Base-by-base conservation (phyloP, 2,888 invertebrate genomes). In the Hypomecis punctinalis region DNA sequence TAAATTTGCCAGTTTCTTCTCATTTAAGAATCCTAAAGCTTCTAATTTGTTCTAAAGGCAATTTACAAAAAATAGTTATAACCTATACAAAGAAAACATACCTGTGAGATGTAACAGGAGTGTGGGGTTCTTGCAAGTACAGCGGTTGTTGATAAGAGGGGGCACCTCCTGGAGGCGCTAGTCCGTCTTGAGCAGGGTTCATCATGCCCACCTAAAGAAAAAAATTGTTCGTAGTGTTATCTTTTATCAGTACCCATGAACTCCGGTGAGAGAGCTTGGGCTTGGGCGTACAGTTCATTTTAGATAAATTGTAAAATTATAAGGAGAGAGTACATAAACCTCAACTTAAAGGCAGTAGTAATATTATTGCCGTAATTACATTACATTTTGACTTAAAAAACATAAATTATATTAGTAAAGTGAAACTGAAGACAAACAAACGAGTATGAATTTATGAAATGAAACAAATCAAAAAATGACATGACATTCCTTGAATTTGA, bases 131-230 rank as follows among this genome's bases (percentile, higher is more conserved):
- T 83, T 95, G 95, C 71, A 96, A 90, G 80, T 96, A 96, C 36
- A 96, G 86, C 52, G 96, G 96, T 82, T 96, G 96, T 81, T 96
- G 96, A 84, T 96, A 96, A 0, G 93, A 93, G 7, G 93, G 93
- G 9, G 93, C 92, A 33, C 94, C 94, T 68, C 94, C 94, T 43
- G 95, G 94, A 59, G 94, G 93, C 72, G 93, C 93, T 71, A 95
- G 81, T 39, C 94, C 94, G 73, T 95, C 95, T 80, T 94, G 93
- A 35, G 94, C 94, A 56, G 94, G 95, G 77, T 94, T 94, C 90
- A 94, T 94, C 88, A 94, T 94, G 63, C 94, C 94, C 73, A 94
- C 94, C 90, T 94, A 82, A 61, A 77, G 76, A 81, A 85, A 66
- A 73, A 84, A 80, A 7, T n/a, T 33, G 42, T 52, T 53, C 39